Conservation (phyloP, 2,888 invertebrate genomes). For the Pollenia amentaria region DNA sequence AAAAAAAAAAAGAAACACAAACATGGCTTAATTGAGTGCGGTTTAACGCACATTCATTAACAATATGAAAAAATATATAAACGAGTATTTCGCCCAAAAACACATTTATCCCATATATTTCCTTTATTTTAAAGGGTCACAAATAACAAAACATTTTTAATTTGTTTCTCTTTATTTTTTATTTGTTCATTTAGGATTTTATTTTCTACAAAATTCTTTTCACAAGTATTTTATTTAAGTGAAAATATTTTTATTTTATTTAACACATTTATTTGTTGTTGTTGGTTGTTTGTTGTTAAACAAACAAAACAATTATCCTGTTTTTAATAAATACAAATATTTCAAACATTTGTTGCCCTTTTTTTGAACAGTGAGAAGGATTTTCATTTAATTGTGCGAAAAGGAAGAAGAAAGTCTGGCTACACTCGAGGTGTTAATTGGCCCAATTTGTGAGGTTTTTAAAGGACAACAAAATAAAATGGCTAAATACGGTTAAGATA, state of each 20-base stretch:
- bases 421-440: slow-evolving; percentile 68
- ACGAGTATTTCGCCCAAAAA: slow-evolving; percentile 11
- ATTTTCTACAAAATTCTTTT: slow-evolving; percentile 27
- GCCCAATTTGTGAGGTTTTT: slow-evolving; percentile 68
- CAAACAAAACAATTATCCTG: slow-evolving; percentile 65
- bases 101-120: slow-evolving; percentile 31
- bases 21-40: slow-evolving; percentile 72
- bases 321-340: slow-evolving; percentile 73
- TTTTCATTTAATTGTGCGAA: slow-evolving; percentile 46
- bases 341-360: slow-evolving; percentile 67
- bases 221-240: slow-evolving; percentile 45
- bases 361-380: slow-evolving; percentile 29
- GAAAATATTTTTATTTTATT: slow-evolving; percentile 54
- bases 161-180: slow-evolving; percentile 34
- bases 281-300: slow-evolving; percentile 33
- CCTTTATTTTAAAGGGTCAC: slow-evolving; percentile 58
- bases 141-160: slow-evolving; percentile 64
- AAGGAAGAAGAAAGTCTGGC: slow-evolving; percentile 42
- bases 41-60: slow-evolving; percentile 70
- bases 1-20: slow-evolving; percentile 36
- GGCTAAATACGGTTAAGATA: slow-evolving; percentile 1
- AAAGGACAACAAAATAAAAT: slow-evolving; percentile 49
- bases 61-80: slow-evolving; percentile 32
- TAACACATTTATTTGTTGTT: slow-evolving; percentile 42
- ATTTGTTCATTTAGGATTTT: slow-evolving; percentile 21